phyloP scores from a whole-genome alignment of 1,140 invertebrate species.

The Macrotrachela quadricornifera region DNA sequence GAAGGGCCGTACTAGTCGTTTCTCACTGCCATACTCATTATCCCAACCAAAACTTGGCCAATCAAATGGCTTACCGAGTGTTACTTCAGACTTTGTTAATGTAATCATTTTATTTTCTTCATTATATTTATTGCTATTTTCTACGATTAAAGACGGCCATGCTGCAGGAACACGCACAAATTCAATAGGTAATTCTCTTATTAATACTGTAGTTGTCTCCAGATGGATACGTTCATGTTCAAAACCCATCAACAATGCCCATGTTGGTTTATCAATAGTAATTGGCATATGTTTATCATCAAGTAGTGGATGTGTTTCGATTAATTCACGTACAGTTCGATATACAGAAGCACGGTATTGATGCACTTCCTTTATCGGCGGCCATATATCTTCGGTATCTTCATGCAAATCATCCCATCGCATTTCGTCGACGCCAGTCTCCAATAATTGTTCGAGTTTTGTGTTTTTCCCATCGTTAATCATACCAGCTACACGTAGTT shows the following conservation, averaged over 20 bases:
- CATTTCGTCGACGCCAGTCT: conserved; percentile 32
- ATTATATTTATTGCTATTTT: conserved; percentile 3
- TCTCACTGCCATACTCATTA: conserved; percentile 24
- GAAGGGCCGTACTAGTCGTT: conserved; percentile 22
- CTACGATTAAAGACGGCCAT: conserved; percentile 21
- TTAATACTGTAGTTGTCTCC: conserved; percentile 29
- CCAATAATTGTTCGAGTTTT: conserved; percentile 25
- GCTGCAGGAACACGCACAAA: conserved; percentile 19
- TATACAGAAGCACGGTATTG: conserved; percentile 21
- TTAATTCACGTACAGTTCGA: conserved; percentile 19
- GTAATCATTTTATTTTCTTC: conserved; percentile 14
- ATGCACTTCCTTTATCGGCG: conserved; percentile 17
- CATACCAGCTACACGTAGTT: conserved; percentile 21
- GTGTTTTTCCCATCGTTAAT: conserved; percentile 22
- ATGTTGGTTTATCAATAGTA: conserved; percentile 18
- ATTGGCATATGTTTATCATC: conserved; percentile 16
- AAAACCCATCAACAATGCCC: conserved; percentile 28
- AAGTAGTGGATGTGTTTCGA: conserved; percentile 20
- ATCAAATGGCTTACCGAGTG: conserved; percentile 21
- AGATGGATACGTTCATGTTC: conserved; percentile 29
- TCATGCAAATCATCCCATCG: conserved; percentile 30
- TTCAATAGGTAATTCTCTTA: conserved; percentile 22
- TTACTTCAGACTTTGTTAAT: conserved; percentile 14
- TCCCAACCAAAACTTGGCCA: conserved; percentile 31
- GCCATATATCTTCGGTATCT: conserved; percentile 15